Evolutionary conservation across 2,888 invertebrate species (phyloP), one percentile per base, ranked within the genome.

Genomic region (Lithophane ornitopus): DNA sequence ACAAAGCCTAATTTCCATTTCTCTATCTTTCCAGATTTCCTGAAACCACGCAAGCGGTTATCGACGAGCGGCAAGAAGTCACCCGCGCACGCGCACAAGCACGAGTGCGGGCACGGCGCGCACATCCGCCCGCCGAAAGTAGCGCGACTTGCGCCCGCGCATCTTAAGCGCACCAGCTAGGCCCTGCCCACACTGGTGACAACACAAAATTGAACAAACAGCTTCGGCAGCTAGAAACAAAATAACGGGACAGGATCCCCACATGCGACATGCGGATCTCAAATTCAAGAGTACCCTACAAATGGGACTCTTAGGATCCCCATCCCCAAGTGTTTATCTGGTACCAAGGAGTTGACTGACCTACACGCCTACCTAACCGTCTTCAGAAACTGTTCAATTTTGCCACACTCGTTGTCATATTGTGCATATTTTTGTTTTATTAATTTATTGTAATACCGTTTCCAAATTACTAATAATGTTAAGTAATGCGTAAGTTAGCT

Each of bases 31-130:
- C 54, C 97, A 98, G 98, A 97, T 96, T 98, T 96, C 95, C 96
- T 98, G 97, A 97, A 97, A 92, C 97, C 97, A 77, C 97, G 97
- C 93, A 97, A 97, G 92, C 97, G 97, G 92, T 92, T 96, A 91
- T 93, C 97, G 85, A 95, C 92, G 91, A 93, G 88, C 84, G 95
- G 95, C 85, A 95, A 97, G 93, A 97, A 96, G 92, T 96, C 96
- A n/a, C 96, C 95, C 22, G 93, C 93, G 69, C 94, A 94, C 85
- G 88, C 89, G 85, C 94, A 95, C 89, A 95, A 96, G 90, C 95
- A 94, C 88, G 96, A 96, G 91, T 95, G 95, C 86, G 94, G 94
- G 7, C 95, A 95, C 88, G 95, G 96, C 34, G 94, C 94, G 70
- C 95, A 95, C 91, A 93, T 96, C 87, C 96, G 96, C 87, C 96